Evolutionary conservation across 1,140 invertebrate genomes (phyloP).

Genomic region (Bombyx mandarina): DNA sequence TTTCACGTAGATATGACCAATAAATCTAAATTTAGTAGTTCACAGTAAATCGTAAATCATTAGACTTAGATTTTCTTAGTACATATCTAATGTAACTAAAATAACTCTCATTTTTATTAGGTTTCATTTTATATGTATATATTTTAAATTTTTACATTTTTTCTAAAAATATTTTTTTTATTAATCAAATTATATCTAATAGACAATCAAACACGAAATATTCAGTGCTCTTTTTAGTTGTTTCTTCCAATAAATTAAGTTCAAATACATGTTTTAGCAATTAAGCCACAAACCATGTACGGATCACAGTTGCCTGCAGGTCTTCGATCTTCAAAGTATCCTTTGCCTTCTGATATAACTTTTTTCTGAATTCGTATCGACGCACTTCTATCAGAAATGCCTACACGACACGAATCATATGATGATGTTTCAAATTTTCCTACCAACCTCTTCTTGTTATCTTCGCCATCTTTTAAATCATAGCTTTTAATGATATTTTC

Average conservation of each 20-base stretch:
- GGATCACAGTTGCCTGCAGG: conserved; percentile 96
- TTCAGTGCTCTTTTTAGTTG: too few relatives aligned
- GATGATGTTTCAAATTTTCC: conserved; percentile 88
- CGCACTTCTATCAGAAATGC: conserved; percentile 83
- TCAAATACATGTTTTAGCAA: conserved; percentile 68
- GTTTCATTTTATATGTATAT: too few relatives aligned
- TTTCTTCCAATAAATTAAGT: not conserved
- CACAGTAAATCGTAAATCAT: too few relatives aligned
- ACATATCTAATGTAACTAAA: too few relatives aligned
- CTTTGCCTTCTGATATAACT: conserved; percentile 85
- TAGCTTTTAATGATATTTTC: conserved; percentile 89
- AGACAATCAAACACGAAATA: too few relatives aligned
- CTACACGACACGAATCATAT: conserved; percentile 83
- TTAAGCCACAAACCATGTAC: conserved; percentile 81
- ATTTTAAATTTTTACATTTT: too few relatives aligned
- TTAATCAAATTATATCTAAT: too few relatives aligned
- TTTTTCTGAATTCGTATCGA: conserved; percentile 86
- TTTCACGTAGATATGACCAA: too few relatives aligned
- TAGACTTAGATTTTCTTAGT: too few relatives aligned
- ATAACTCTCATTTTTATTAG: too few relatives aligned
- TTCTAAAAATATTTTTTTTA: too few relatives aligned
- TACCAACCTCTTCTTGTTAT: conserved; percentile 88
- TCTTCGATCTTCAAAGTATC: conserved; percentile 94
- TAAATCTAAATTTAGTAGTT: too few relatives aligned
- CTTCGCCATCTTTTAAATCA: conserved; percentile 84